Evolutionary conservation across 1,140 invertebrate species (phyloP), one percentile per base, ranked within the genome.

Genomic region (Aphelenchoides avenae): DNA sequence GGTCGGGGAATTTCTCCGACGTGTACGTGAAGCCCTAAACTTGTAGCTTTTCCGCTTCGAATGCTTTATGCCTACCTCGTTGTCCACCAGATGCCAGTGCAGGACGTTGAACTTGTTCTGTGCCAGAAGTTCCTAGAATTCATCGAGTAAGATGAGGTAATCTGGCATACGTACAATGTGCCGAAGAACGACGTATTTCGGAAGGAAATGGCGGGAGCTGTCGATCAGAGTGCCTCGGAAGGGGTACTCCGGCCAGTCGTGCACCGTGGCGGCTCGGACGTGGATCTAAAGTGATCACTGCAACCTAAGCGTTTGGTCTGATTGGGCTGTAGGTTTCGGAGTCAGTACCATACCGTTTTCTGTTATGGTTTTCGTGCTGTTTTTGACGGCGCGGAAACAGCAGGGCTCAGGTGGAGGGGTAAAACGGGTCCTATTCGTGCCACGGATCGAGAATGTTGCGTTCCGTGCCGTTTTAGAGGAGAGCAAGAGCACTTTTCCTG

Each of bases 61-160:
- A n/a, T n/a, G n/a, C n/a, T n/a, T n/a, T n/a, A n/a, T n/a, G n/a
- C n/a, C n/a, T 43, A 11, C 59, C 58, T 60, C 57, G 60, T 83
- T 83, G 68, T 85, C 84, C 1, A 83, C 81, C n/a, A 85, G 79
- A 64, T 85, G 84, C 84, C 84, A 85, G 70, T 85, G 84, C 34
- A 85, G 77, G 20, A 83, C 80, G 67, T 85, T 82, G 44, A 82
- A 66, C 58, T 82, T 67, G 34, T 67, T 67, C 42, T 64, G 57
- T 5, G 65, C 68, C 31, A 68, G 42, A 13, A 67, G 36, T 29
- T 67, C 65, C 63, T 65, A 44, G 26, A 69, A 18, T n/a, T n/a
- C n/a, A 29, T 1, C n/a, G 37, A 7, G 1, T 51, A 24, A 3
- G 27, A 37, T 5, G 39, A 49, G 51, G 7, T 15, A 42, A 61